Base-by-base conservation (phyloP, 2,113 vertebrate species). In the Sphaerodactylus townsendi region DNA sequence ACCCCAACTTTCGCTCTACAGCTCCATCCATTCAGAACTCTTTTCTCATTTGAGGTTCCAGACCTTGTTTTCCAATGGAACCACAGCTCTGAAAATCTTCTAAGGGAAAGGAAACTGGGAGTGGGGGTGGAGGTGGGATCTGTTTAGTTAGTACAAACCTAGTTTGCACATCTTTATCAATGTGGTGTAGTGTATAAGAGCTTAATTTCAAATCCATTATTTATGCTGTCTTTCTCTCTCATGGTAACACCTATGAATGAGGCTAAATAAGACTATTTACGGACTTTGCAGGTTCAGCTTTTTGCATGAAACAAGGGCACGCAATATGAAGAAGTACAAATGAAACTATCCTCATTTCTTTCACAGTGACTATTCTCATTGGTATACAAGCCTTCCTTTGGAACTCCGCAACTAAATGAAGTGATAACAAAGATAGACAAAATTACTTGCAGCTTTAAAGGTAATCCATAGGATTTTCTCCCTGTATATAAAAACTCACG, bases 241-340 rank as follows among this genome's bases (percentile, higher is more conserved):
- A 79, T 35, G n/a, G 35, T 68, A 68, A 66, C 2, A 30, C 62
- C 62, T 46, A 23, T 62, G 30, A 66, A 2, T 68, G 74, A 76
- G 56, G 64, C 64, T 83, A 83, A 68, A 77, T 10, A 56, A 56
- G 8, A 41, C 82, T 83, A 69, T 69, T 76, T 44, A 77, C 7
- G 68, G 46, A 15, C 48, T 83, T 68, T 33, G 48, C 73, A 69
- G 39, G 25, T 83, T 56, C 73, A 77, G 73, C 46, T 37, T 72
- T 81, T 56, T 81, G 35, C 35, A 41, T 81, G 68, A 50, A 81
- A 72, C 68, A 81, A 69, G 69, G 53, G 48, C 68, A 72, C 50
- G 4, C 68, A 81, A 50, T 28, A 13, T 71, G 68, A 81, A 71
- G 14, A 71, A 48, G 35, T 81, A 72, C 14, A 35, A 81, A 72